These are phyloP conservation scores for Labeo calbasu DNA, from an alignment of 2,797 vertebrate species.

Conservation along the genomic window DNA sequence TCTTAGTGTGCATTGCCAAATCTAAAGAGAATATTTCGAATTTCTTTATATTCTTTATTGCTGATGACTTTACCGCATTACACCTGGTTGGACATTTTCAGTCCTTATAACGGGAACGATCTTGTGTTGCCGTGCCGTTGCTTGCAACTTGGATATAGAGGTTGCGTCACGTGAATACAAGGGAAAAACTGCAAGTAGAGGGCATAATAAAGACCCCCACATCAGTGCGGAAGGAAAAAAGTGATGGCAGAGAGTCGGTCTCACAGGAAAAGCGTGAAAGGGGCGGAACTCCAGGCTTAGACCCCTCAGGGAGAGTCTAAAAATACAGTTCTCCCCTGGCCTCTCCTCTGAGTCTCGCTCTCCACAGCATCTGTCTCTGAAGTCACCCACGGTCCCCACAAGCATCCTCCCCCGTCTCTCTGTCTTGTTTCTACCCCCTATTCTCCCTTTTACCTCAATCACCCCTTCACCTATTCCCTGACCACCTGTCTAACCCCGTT, in stretches of 20 bases:
- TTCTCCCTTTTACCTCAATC: slow-evolving; percentile 32
- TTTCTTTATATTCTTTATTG: neutral
- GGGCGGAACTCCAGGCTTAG: slow-evolving; percentile 55
- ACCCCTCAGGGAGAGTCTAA: slow-evolving; percentile 64
- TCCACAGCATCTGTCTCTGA: slow-evolving; percentile 54
- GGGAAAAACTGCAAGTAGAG: neutral
- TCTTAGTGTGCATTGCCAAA: neutral
- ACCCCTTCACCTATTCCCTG: slow-evolving; percentile 35
- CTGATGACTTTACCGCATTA: neutral
- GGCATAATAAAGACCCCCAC: slow-evolving; percentile 10
- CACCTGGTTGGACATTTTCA: neutral
- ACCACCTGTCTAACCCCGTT: slow-evolving; percentile 33
- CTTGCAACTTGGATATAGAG: slow-evolving; percentile 20
- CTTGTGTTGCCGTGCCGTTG: neutral
- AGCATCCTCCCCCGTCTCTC: neutral
- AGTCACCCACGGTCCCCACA: slow-evolving; percentile 19
- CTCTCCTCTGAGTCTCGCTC: slow-evolving; percentile 56
- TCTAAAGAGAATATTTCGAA: neutral
- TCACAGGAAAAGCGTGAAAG: slow-evolving; percentile 28
- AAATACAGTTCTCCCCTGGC: slow-evolving; percentile 61
- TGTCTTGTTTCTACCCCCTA: neutral
- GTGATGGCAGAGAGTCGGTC: slow-evolving; percentile 15
- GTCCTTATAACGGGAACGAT: neutral
- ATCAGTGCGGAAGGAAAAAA: neutral
- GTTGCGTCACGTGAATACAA: slow-evolving; percentile 15